Percentiles rank a stretch among this genome's conserved stretches.
Evolutionary conservation across 2,113 vertebrate species (phyloP).

Genomic region (Campylomormyrus tamandua): DNA sequence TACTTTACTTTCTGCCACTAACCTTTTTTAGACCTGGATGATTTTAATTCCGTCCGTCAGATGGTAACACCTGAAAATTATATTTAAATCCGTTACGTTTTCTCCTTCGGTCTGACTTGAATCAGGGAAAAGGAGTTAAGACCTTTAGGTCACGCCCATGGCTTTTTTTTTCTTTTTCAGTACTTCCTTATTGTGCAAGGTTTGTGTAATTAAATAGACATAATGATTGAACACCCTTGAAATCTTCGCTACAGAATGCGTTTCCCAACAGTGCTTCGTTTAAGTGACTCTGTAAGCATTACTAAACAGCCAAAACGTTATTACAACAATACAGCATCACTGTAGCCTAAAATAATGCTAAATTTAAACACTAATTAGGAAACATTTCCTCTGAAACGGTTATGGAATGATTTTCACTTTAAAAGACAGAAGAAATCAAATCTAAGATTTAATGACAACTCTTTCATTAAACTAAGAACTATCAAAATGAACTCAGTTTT

Average conservation of each 20-base stretch:
- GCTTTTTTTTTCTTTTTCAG: background rate
- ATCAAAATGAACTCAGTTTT: background rate
- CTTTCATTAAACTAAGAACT: background rate
- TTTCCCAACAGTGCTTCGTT: background rate
- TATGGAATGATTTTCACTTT: background rate
- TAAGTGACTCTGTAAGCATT: background rate
- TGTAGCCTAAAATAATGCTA: background rate
- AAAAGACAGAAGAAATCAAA: background rate
- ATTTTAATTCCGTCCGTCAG: background rate
- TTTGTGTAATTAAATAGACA: background rate
- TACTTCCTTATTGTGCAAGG: constrained; percentile 4
- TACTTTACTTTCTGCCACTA: background rate
- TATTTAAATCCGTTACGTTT: background rate
- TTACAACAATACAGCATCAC: background rate
- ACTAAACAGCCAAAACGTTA: background rate
- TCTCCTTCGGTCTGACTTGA: background rate
- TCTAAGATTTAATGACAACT: background rate
- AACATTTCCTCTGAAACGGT: background rate
- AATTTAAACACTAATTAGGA: background rate
- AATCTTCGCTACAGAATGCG: background rate
- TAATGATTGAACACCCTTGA: background rate
- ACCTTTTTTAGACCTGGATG: background rate
- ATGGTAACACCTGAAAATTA: background rate
- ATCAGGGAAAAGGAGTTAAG: background rate
- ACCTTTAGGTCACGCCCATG: background rate